A percentile compares a stretch with the other conserved stretches of the same genome.
phyloP scores from a whole-genome alignment of 2,888 invertebrate genomes.

The Embidobia sp. region DNA sequence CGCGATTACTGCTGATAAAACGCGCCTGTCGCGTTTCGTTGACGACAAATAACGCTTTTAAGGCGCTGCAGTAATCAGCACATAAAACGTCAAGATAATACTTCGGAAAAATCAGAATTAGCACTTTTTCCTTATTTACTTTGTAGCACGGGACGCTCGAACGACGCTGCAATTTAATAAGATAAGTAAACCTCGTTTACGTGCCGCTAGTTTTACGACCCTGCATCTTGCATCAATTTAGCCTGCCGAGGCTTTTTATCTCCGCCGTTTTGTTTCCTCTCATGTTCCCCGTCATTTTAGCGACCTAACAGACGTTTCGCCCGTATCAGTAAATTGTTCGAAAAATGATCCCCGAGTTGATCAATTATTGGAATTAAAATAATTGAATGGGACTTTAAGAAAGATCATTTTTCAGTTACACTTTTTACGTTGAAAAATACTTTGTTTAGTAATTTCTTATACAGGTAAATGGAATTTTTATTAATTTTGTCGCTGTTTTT shows the following conservation, averaged over 20 bases:
- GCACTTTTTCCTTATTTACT: constrained; percentile 58
- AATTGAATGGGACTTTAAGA: too few relatives aligned
- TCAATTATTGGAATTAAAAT: too few relatives aligned
- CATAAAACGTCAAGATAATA: constrained; percentile 57
- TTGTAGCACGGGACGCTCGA: constrained; percentile 26
- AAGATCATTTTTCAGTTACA: too few relatives aligned
- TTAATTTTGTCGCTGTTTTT: too few relatives aligned
- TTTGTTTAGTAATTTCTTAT: too few relatives aligned
- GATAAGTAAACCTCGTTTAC: constrained; percentile 66
- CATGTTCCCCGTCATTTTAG: constrained; percentile 33
- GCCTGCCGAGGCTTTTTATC: constrained; percentile 57
- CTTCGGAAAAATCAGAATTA: constrained; percentile 43
- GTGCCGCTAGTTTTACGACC: constrained; percentile 72
- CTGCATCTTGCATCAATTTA: constrained; percentile 71
- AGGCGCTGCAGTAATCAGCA: constrained; percentile 48
- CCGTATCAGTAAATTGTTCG: constrained; percentile 5
- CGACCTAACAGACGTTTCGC: background rate
- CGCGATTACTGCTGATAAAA: constrained; percentile 46
- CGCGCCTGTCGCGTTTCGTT: constrained; percentile 38
- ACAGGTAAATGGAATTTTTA: too few relatives aligned
- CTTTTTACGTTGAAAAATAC: too few relatives aligned
- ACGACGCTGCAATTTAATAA: constrained; percentile 54
- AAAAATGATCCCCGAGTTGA: too few relatives aligned
- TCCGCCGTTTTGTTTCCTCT: constrained; percentile 32
- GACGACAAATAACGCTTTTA: constrained; percentile 47